Conservation (phyloP, 2,888 invertebrate genomes). For the Pinctada fucata region DNA sequence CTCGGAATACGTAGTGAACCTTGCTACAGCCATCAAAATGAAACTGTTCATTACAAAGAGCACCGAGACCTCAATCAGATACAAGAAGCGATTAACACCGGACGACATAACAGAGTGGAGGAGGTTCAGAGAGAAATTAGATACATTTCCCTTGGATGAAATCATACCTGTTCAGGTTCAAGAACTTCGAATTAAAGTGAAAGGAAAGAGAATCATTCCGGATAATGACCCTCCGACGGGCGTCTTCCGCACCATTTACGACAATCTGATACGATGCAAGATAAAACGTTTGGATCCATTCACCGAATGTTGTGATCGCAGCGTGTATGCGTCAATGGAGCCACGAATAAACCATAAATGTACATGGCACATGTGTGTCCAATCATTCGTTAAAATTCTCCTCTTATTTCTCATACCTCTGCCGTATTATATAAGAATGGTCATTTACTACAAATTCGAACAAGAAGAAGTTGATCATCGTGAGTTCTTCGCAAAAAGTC, state of each 20-base stretch:
- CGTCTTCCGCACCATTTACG: constrained; percentile 65
- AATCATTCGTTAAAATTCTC: constrained; percentile 62
- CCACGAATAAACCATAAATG: constrained; percentile 56
- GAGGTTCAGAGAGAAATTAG: constrained; percentile 56
- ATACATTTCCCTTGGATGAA: constrained; percentile 58
- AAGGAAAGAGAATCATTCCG: constrained; percentile 69
- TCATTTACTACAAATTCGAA: constrained; percentile 72
- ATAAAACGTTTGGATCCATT: constrained; percentile 70
- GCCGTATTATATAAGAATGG: constrained; percentile 70
- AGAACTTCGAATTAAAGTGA: constrained; percentile 66
- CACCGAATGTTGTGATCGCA: constrained; percentile 68
- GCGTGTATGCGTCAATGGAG: constrained; percentile 64
- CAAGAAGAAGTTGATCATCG: constrained; percentile 63
- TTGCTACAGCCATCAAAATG: constrained; percentile 62
- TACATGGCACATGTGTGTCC: constrained; percentile 64
- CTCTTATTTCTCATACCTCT: constrained; percentile 67
- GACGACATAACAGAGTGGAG: constrained; percentile 64
- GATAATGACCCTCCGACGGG: constrained; percentile 71
- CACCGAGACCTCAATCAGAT: constrained; percentile 57
- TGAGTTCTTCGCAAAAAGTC: constrained; percentile 43
- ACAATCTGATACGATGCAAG: constrained; percentile 70
- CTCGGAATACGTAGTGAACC: constrained; percentile 70
- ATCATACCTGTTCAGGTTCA: constrained; percentile 61
- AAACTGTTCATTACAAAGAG: constrained; percentile 66
- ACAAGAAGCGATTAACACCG: constrained; percentile 60